Conservation (phyloP, 2,888 invertebrate species). For the Sipha maydis region DNA sequence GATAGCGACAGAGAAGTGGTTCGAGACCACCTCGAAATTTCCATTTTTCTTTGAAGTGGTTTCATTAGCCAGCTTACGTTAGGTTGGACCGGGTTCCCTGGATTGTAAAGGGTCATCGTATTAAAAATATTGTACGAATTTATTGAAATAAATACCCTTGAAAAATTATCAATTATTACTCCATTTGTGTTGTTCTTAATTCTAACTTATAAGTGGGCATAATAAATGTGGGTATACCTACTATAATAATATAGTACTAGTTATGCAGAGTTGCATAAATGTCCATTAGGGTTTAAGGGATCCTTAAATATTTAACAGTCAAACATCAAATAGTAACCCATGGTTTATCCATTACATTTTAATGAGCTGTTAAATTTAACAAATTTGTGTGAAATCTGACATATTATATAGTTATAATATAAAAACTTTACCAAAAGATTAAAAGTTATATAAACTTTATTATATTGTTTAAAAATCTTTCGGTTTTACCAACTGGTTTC, state of each 20-base stretch:
- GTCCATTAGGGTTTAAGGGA: neutral
- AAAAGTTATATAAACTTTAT: neutral
- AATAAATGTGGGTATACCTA: neutral
- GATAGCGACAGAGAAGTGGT: neutral
- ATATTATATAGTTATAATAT: neutral
- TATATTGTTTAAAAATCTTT: neutral
- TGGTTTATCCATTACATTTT: neutral
- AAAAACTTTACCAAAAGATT: neutral
- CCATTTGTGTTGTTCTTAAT: neutral
- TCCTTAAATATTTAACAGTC: constrained; percentile 11
- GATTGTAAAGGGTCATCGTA: neutral
- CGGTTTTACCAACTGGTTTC: neutral
- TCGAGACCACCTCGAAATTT: neutral
- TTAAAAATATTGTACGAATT: neutral
- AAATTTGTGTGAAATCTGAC: too few relatives aligned
- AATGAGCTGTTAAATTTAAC: neutral
- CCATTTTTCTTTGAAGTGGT: neutral
- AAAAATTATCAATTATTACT: neutral
- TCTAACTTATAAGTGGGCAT: neutral
- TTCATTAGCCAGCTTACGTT: too few relatives aligned
- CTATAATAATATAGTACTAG: neutral
- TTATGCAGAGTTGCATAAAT: neutral
- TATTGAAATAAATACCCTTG: neutral
- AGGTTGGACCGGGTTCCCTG: too few relatives aligned
- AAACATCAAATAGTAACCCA: neutral